Evolutionary conservation across 30 jellyfish, hydroid and myxozoan genomes (phyloP).

Genomic region (Catostylus mosaicus): DNA sequence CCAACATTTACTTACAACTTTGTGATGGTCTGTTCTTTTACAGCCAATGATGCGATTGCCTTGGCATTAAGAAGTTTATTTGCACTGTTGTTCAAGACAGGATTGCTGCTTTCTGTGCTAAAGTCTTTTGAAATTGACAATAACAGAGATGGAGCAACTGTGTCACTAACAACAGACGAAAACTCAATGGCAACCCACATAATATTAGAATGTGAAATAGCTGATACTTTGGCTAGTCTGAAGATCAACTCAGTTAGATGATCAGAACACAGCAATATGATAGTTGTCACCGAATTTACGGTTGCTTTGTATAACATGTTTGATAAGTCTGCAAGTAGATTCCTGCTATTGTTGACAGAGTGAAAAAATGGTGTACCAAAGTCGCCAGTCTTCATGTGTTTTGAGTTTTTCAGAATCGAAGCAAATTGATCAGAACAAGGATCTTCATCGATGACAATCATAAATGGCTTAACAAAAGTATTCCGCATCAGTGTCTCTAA

Average conservation of each 20-base stretch:
- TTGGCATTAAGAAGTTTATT: background rate
- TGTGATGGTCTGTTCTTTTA: background rate
- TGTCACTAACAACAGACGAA: background rate
- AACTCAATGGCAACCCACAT: slow-evolving; percentile 1
- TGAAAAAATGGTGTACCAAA: background rate
- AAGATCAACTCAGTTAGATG: background rate
- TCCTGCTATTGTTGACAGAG: background rate
- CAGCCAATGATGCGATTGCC: background rate
- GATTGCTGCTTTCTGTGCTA: too few species aligned
- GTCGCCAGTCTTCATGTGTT: background rate
- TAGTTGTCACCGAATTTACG: background rate
- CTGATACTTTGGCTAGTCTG: background rate
- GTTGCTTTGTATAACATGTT: background rate
- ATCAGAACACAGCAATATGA: background rate
- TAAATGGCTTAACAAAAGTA: background rate
- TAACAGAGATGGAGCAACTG: background rate
- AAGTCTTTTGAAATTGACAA: background rate
- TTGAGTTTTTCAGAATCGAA: background rate
- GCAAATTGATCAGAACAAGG: background rate
- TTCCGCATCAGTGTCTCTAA: background rate
- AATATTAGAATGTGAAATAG: background rate
- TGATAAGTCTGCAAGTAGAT: background rate
- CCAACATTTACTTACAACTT: background rate
- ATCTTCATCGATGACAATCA: slow-evolving; percentile 9
- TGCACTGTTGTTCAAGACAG: background rate